Evolutionary conservation across 2,888 invertebrate genomes (phyloP), one percentile per base, ranked within the genome.

Genomic region (Brachynemurus nebulosus): DNA sequence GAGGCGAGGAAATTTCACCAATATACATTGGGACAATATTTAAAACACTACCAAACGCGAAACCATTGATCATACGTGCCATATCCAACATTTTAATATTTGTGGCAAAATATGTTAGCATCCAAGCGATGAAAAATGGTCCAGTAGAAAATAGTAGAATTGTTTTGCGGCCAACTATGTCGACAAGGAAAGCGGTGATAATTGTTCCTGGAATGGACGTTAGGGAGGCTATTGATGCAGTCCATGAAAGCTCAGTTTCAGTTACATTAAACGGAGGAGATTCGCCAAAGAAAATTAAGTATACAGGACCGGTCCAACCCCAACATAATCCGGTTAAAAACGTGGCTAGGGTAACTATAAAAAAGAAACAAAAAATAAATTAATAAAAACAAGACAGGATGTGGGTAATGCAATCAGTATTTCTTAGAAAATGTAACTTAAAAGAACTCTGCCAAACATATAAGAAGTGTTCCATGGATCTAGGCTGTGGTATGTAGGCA

Each of bases 161-260:
- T 3, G 65, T 67, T 54, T 76, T 76, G 7, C 77, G 67, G 19
- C 77, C 77, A 49, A 71, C 67, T 50, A 66, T 64, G 56, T 76
- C 75, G 46, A 76, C 74, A 49, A 72, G 61, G 56, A 74, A 68
- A 14, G 74, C 76, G 16, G 74, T 68, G 16, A 74, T 37, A 18
- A 43, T 37, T 37, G 43, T 21, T 43, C 37, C 37, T n/a, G 12
- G 2, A 19, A 37, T 20, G 12, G 37, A 5, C n/a, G 19, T 20
- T 9, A 37, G 20, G 4, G 20, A 20, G 18, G 20, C 12, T 3
- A 21, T 9, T 2, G 37, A 37, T 19, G 37, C 37, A 6, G 20
- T 19, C 37, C 37, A 37, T 37, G 19, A 12, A 2, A 37, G 12
- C 12, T 37, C 19, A 1, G 3, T 2, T 19, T 19, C 19, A 16